phyloP scores from a whole-genome alignment of 2,113 vertebrate genomes.

The Chaetodon auriga region DNA sequence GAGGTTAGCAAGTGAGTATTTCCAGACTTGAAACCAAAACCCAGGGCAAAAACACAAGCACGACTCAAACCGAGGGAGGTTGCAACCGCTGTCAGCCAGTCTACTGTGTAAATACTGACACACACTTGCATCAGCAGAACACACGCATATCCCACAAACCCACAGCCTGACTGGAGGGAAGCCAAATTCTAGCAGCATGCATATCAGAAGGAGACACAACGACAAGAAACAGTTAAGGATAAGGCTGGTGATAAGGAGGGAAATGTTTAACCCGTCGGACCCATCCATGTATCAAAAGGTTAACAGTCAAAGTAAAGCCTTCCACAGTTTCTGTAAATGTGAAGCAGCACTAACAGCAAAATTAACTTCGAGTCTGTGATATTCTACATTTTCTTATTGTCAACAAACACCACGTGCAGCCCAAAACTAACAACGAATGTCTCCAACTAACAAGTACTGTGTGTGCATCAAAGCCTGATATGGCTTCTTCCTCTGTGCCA shows the following conservation, averaged over 20 bases:
- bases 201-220: conserved; percentile 19
- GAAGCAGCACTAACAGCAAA: not conserved
- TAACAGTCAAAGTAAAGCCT: not conserved
- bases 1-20: conserved; percentile 25
- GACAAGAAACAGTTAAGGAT: conserved; percentile 15
- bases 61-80: conserved; percentile 10
- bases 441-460: not conserved
- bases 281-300: not conserved
- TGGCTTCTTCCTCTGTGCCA: not conserved
- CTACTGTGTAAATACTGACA: conserved; percentile 79
- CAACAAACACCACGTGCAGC: not conserved
- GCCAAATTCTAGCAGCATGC: conserved; percentile 24
- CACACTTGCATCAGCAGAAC: conserved; percentile 50
- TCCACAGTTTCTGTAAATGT: not conserved
- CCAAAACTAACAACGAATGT: not conserved
- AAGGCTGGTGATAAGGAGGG: not conserved
- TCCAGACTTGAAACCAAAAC: conserved; percentile 41
- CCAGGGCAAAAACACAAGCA: conserved; percentile 68
- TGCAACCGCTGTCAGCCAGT: conserved; percentile 67
- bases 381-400: not conserved
- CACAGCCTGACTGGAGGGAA: conserved; percentile 52
- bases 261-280: not conserved
- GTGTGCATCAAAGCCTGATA: not conserved
- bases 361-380: not conserved
- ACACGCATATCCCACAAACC: conserved; percentile 32